A percentile compares a stretch with the other conserved stretches of the same genome.
Evolutionary conservation across 2,113 vertebrate species (phyloP).

Genomic region (Bubo scandiacus): DNA sequence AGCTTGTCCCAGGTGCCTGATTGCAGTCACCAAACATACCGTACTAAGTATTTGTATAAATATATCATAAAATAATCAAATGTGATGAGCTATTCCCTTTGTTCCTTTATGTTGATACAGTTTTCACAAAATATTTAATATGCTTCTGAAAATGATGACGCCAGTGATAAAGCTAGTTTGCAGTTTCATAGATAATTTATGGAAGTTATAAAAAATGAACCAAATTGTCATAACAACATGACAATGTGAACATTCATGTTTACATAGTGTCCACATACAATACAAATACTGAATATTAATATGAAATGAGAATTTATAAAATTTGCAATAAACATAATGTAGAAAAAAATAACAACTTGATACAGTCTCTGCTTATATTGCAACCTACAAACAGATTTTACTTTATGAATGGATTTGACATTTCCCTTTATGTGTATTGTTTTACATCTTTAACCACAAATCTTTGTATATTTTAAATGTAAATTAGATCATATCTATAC

Average conservation of each 20-base stretch:
- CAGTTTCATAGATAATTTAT: constrained; percentile 80
- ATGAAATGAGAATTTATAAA: constrained; percentile 73
- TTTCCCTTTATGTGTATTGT: constrained; percentile 53
- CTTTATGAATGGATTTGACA: constrained; percentile 53
- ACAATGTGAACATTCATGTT: constrained; percentile 81
- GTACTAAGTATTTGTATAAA: constrained; percentile 74
- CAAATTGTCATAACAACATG: constrained; percentile 82
- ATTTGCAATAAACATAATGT: constrained; percentile 49
- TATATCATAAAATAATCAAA: constrained; percentile 73
- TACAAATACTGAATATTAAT: constrained; percentile 79
- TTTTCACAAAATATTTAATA: constrained; percentile 78
- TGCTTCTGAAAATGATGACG: constrained; percentile 75
- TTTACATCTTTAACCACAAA: constrained; percentile 57
- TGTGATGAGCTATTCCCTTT: constrained; percentile 73
- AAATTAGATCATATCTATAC: constrained; percentile 26
- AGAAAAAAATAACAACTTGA: constrained; percentile 51
- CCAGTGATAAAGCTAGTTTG: constrained; percentile 77
- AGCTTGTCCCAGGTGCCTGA: constrained; percentile 52
- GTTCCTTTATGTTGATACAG: constrained; percentile 66
- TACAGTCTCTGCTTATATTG: constrained; percentile 41
- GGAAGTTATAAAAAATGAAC: constrained; percentile 77
- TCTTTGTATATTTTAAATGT: constrained; percentile 43
- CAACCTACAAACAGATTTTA: constrained; percentile 45
- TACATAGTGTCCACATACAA: constrained; percentile 73
- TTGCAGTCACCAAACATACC: constrained; percentile 51